phyloP scores from a whole-genome alignment of 2,888 invertebrate genomes.

The Sarcophaga variegata region DNA sequence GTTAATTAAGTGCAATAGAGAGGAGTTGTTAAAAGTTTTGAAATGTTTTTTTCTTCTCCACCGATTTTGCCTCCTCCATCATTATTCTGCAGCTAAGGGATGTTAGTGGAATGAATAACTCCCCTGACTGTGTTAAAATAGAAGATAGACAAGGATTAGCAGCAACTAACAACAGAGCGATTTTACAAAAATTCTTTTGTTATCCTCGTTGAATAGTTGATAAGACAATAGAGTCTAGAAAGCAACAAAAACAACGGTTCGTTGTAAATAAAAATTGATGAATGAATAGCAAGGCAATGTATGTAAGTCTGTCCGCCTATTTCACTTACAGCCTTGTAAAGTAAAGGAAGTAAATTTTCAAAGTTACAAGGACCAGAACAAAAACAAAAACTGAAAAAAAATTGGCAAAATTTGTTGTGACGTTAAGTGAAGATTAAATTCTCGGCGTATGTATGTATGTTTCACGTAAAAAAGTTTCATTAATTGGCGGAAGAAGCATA shows the following conservation, averaged over 20 bases:
- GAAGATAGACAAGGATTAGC: slow-evolving; percentile 33
- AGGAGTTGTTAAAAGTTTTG: slow-evolving; percentile 36
- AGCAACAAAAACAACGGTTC: slow-evolving; percentile 2
- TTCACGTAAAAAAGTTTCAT: slow-evolving; percentile 35
- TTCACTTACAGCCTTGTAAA: neutral
- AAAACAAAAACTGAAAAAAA: neutral
- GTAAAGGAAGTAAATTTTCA: slow-evolving; percentile 17
- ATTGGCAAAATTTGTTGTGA: neutral
- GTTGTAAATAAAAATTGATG: slow-evolving; percentile 58
- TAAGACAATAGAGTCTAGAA: slow-evolving; percentile 24
- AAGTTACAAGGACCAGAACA: neutral
- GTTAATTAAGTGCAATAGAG: slow-evolving; percentile 63
- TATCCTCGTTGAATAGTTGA: slow-evolving; percentile 34
- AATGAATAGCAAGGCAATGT: slow-evolving; percentile 35
- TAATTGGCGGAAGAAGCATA: slow-evolving; percentile 28
- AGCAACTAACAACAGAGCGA: slow-evolving; percentile 41
- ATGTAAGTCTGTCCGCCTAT: neutral
- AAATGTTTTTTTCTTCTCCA: slow-evolving; percentile 36
- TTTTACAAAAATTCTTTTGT: slow-evolving; percentile 53
- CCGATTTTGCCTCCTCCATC: neutral
- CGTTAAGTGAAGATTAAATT: slow-evolving; percentile 64
- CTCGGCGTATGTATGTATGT: slow-evolving; percentile 39
- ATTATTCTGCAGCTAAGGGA: too few species aligned
- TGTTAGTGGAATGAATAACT: neutral
- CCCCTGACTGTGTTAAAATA: neutral